Evolutionary conservation across 2,888 invertebrate species (phyloP).

Genomic region (Endomychus coccineus): DNA sequence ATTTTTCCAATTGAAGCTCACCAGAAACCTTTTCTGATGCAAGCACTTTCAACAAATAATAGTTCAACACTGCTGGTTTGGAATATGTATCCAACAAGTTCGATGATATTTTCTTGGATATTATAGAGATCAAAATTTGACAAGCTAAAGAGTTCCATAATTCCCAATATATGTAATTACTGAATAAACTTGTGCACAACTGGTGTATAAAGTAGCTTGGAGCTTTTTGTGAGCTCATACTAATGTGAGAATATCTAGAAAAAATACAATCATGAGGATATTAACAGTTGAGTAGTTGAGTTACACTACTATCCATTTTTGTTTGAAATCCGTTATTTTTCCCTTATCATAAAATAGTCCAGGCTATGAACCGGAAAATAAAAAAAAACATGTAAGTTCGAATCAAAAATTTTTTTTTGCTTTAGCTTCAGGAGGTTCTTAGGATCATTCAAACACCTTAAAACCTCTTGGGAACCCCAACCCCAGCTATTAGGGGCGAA

Average conservation of each 20-base stretch:
- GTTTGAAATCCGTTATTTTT: too few species aligned
- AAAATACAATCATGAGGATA: not conserved
- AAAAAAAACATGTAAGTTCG: too few species aligned
- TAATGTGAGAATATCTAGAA: not conserved
- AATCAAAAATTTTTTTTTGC: too few species aligned
- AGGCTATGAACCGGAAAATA: too few species aligned
- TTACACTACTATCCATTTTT: too few species aligned
- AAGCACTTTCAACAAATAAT: conserved; percentile 29
- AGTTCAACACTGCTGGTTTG: conserved; percentile 48
- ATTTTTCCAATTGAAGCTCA: conserved; percentile 29
- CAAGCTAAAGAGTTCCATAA: conserved; percentile 61
- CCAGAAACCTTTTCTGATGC: conserved; percentile 23
- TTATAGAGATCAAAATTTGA: conserved; percentile 53
- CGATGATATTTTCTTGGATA: conserved; percentile 54
- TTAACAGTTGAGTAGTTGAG: too few species aligned
- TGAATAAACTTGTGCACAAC: conserved; percentile 50
- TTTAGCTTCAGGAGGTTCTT: too few species aligned
- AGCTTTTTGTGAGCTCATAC: conserved; percentile 30
- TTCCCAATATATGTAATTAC: conserved; percentile 60
- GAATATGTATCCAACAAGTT: conserved; percentile 45
- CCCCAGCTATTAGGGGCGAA: too few species aligned
- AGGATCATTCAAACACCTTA: too few species aligned
- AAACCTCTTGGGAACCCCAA: too few species aligned
- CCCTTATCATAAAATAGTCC: too few species aligned
- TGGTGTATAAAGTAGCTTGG: conserved; percentile 55